Evolutionary conservation across 2,888 invertebrate genomes (phyloP).

Genomic region (Thelaira solivaga): DNA sequence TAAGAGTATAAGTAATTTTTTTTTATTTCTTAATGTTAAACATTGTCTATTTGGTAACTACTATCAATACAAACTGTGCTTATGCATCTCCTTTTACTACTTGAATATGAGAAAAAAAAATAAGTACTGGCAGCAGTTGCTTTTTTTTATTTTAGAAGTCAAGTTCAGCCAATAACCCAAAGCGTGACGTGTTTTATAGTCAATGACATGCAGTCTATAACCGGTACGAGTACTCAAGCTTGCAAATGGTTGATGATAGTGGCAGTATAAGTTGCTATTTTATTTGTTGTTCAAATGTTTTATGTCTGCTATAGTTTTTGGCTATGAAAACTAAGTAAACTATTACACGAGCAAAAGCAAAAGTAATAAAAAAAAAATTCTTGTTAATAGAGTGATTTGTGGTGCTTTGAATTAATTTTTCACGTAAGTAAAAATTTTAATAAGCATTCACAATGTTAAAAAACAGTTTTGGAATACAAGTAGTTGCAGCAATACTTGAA

Average conservation of each 20-base stretch:
- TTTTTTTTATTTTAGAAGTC: conserved; percentile 38
- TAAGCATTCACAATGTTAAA: not conserved
- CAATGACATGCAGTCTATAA: conserved; percentile 26
- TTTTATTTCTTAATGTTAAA: not conserved
- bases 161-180: conserved; percentile 52
- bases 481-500: too few relatives aligned
- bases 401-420: not conserved
- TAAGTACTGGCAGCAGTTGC: not conserved
- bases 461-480: too few relatives aligned
- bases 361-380: not conserved
- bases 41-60: not conserved
- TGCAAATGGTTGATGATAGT: not conserved
- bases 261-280: not conserved
- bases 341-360: not conserved
- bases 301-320: not conserved
- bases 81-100: conserved; percentile 1
- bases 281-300: not conserved
- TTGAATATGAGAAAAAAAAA: not conserved
- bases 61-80: not conserved
- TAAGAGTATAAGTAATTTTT: not conserved
- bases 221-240: not conserved
- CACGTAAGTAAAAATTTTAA: not conserved
- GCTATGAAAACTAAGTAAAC: not conserved
- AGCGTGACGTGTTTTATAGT: conserved; percentile 52
- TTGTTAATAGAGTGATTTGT: not conserved